phyloP scores from a whole-genome alignment of 2,797 vertebrate genomes.

The Lithobates sylvaticus region DNA sequence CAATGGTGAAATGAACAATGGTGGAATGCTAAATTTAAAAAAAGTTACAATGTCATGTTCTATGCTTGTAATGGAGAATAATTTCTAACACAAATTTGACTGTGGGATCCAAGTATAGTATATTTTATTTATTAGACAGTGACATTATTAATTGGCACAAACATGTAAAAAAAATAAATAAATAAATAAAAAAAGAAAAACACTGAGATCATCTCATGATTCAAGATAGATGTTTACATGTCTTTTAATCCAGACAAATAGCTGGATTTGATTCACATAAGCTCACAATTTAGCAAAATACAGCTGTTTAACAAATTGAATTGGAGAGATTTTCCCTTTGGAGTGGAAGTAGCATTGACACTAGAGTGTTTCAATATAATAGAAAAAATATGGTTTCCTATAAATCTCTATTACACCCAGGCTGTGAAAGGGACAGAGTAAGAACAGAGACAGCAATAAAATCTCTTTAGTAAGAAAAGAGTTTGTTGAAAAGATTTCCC shows the following conservation, averaged over 20 bases:
- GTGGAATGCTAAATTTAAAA: not conserved
- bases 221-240: not conserved
- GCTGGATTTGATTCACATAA: not conserved
- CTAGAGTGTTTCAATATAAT: no score
- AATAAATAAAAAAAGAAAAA: not conserved
- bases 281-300: not conserved
- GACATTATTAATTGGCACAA: not conserved
- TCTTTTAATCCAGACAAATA: conserved; percentile 16
- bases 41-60: no score
- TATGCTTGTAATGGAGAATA: no score
- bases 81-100: no score
- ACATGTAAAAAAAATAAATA: no score
- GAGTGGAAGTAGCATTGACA: no score
- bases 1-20: not conserved
- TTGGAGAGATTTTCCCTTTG: not conserved
- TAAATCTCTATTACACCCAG: no score
- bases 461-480: no score
- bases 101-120: not conserved
- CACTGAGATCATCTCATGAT: not conserved
- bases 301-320: conserved; percentile 17
- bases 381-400: no score
- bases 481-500: no score
- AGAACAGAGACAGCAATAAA: no score
- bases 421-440: no score
- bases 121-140: conserved; percentile 7